phyloP scores from a whole-genome alignment of 2,113 vertebrate species.

The Callipepla squamata region DNA sequence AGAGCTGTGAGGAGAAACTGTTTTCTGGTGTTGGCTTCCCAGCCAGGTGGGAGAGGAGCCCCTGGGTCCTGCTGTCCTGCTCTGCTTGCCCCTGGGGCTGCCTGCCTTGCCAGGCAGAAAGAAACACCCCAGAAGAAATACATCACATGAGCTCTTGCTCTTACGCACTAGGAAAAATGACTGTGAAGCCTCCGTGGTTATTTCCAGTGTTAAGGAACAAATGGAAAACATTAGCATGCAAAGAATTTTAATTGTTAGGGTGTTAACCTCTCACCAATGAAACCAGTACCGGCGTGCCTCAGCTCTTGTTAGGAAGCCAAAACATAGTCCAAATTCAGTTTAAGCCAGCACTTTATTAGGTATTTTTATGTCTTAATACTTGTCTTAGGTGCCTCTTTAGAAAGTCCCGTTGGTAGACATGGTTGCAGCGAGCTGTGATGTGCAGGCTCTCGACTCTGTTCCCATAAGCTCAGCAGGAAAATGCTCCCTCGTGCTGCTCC shows the following conservation, averaged over 20 bases:
- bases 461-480: not conserved
- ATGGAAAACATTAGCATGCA: not conserved
- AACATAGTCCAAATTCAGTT: not conserved
- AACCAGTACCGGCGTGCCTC: fast-evolving
- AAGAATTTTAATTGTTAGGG: slow-evolving; percentile 5
- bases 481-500: not conserved
- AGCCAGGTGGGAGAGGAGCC: not conserved
- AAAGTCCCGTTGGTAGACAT: not conserved
- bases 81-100: fast-evolving
- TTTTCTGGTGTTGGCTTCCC: not conserved
- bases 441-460: not conserved
- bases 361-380: not conserved
- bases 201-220: not conserved
- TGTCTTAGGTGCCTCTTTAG: not conserved
- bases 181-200: not conserved
- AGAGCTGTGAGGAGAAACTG: not conserved
- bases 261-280: not conserved
- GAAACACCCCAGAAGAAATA: not conserved
- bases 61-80: not conserved
- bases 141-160: fast-evolving
- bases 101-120: not conserved
- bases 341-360: not conserved
- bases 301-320: not conserved
- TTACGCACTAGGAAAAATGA: not conserved
- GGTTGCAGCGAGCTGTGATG: not conserved